Percentiles rank a stretch among this genome's conserved stretches.
phyloP scores from a whole-genome alignment of 92 coral and sea anemone species.

The Parazoanthus darwini region DNA sequence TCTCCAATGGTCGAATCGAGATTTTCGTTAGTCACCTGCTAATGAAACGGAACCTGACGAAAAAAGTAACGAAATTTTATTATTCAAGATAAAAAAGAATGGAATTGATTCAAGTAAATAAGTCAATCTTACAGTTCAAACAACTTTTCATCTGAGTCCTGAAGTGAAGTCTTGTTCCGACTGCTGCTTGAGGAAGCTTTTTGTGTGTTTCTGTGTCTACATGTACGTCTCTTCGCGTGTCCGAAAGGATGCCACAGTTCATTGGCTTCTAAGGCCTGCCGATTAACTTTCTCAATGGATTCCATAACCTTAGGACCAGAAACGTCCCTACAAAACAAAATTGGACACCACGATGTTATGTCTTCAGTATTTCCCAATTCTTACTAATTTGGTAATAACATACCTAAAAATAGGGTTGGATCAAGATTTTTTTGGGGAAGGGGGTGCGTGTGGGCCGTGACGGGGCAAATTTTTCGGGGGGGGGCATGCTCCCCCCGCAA shows the following conservation, averaged over 20 bases:
- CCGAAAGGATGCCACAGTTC: constrained; percentile 34
- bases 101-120: background rate
- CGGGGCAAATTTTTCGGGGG: too few species aligned
- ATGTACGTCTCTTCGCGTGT: constrained; percentile 2
- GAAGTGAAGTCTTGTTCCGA: background rate
- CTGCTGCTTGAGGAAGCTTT: background rate
- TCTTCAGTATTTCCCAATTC: background rate
- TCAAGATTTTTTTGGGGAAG: too few species aligned
- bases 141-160: constrained; percentile 35
- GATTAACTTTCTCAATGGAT: constrained; percentile 10
- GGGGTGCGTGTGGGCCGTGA: too few species aligned
- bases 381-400: too few species aligned
- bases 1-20: too few species aligned
- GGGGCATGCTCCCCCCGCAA: too few species aligned
- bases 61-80: background rate
- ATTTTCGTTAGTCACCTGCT: background rate
- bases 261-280: constrained; percentile 13
- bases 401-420: too few species aligned
- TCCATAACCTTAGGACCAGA: constrained; percentile 39
- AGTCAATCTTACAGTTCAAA: constrained; percentile 12
- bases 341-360: background rate
- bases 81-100: background rate
- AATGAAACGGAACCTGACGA: background rate
- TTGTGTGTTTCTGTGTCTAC: background rate
- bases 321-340: constrained; percentile 8